Conservation (phyloP, 2,113 vertebrate species). For the Myocastor coypus region DNA sequence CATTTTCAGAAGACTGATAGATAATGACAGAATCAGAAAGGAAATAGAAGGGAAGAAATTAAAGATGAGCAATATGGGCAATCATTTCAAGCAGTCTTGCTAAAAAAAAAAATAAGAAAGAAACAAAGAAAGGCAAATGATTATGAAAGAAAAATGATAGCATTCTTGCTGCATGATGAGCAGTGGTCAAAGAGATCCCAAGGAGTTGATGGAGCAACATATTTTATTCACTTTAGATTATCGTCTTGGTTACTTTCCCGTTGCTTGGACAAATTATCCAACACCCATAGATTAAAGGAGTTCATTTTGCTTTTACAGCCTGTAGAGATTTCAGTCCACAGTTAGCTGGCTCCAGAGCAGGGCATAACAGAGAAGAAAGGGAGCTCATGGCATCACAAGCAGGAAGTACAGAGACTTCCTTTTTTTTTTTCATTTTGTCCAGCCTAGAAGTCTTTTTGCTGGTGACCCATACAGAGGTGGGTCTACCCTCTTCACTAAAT, state of each 20-base stretch:
- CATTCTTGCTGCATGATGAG: background rate
- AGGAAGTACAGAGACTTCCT: background rate
- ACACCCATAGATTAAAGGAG: too few species aligned
- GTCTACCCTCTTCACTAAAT: background rate
- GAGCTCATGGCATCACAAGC: background rate
- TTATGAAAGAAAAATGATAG: background rate
- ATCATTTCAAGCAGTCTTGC: constrained; percentile 21
- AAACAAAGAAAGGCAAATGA: background rate
- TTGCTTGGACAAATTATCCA: background rate
- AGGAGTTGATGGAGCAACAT: background rate
- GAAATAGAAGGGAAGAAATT: background rate
- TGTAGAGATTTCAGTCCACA: too few species aligned
- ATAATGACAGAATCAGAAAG: background rate
- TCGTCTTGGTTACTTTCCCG: background rate
- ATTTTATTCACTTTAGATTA: background rate
- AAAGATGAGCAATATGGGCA: background rate
- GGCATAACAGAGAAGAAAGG: background rate
- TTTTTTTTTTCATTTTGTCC: background rate
- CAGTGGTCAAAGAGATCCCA: background rate
- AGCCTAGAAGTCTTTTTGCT: background rate
- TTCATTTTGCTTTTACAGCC: too few species aligned
- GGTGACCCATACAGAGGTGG: background rate
- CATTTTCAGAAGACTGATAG: background rate
- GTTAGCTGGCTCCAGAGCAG: background rate
- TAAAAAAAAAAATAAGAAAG: constrained; percentile 23